A percentile compares a stretch with the other conserved stretches of the same genome.
These are phyloP conservation scores for Cosmopolites sordidus DNA, from an alignment of 2,888 invertebrate species.

Conservation along the genomic window DNA sequence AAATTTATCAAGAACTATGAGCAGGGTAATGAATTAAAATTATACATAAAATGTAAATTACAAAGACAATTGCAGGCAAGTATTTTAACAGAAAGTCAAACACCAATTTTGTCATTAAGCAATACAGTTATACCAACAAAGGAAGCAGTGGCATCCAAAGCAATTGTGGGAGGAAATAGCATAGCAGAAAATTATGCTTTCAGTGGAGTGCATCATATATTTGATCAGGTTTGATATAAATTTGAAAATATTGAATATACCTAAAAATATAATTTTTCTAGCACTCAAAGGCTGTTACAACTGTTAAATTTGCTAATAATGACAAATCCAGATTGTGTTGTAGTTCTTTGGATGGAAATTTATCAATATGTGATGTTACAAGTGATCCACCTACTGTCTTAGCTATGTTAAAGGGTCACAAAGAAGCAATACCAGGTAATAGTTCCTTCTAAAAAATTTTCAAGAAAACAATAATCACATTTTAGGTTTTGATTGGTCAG, in stretches of 20 bases:
- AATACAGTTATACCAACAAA: conserved; percentile 53
- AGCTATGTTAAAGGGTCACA: conserved; percentile 70
- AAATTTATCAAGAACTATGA: conserved; percentile 29
- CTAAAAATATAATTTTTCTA: conserved; percentile 35
- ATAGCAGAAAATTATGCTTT: conserved; percentile 83
- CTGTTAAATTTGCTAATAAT: conserved; percentile 81
- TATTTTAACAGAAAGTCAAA: conserved; percentile 28
- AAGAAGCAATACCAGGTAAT: conserved; percentile 56
- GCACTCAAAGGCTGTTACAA: conserved; percentile 67
- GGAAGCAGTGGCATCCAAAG: conserved; percentile 57
- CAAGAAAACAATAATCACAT: too few species aligned
- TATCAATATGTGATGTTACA: conserved; percentile 76
- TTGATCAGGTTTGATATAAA: conserved; percentile 63
- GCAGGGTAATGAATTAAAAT: conserved; percentile 25
- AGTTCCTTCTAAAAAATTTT: neutral
- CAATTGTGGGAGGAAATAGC: conserved; percentile 58
- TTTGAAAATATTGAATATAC: too few species aligned
- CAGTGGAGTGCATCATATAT: conserved; percentile 82
- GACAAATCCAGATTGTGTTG: conserved; percentile 75
- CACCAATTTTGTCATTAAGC: conserved; percentile 23
- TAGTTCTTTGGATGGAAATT: conserved; percentile 71
- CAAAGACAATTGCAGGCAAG: conserved; percentile 27
- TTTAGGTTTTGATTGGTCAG: conserved; percentile 77
- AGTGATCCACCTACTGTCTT: conserved; percentile 68
- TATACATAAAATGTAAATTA: neutral